phyloP scores from a whole-genome alignment of 2,888 invertebrate species.

The Aphodius sticticus region DNA sequence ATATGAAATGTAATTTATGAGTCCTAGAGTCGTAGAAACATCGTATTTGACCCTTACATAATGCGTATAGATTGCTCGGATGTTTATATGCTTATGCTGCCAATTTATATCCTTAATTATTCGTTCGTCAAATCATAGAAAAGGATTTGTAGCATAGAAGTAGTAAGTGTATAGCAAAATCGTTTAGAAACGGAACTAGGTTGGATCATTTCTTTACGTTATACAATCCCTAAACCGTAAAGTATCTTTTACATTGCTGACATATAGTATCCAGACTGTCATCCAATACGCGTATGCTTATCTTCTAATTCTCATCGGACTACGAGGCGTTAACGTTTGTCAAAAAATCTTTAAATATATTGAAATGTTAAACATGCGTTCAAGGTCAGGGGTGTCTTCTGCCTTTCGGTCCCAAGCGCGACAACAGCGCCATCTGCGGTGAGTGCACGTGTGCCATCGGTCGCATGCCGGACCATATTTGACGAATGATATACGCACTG shows the following conservation, averaged over 20 bases:
- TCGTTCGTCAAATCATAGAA: too few relatives aligned
- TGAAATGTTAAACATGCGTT: slow-evolving; percentile 4
- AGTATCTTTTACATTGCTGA: not conserved
- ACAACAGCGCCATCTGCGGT: slow-evolving; percentile 35
- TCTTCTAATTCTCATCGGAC: not conserved
- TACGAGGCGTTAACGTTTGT: not conserved
- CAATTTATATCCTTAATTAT: too few relatives aligned
- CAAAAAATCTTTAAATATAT: slow-evolving; percentile 6
- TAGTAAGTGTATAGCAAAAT: too few relatives aligned
- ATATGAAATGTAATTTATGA: too few relatives aligned
- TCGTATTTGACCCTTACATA: too few relatives aligned
- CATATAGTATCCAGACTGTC: not conserved
- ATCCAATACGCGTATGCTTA: not conserved
- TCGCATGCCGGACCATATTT: slow-evolving; percentile 59
- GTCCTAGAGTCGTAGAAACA: too few relatives aligned
- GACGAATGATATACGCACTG: slow-evolving; percentile 54
- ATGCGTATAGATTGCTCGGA: too few relatives aligned
- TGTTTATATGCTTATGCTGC: too few relatives aligned
- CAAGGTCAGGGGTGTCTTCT: slow-evolving; percentile 23
- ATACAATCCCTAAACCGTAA: not conserved
- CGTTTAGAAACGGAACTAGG: too few relatives aligned
- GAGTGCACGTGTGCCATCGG: slow-evolving; percentile 46
- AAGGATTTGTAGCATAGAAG: too few relatives aligned
- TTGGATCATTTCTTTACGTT: not conserved
- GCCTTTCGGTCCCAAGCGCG: slow-evolving; percentile 20